Conservation (phyloP, 2,888 invertebrate species). For the Seira ritae region DNA sequence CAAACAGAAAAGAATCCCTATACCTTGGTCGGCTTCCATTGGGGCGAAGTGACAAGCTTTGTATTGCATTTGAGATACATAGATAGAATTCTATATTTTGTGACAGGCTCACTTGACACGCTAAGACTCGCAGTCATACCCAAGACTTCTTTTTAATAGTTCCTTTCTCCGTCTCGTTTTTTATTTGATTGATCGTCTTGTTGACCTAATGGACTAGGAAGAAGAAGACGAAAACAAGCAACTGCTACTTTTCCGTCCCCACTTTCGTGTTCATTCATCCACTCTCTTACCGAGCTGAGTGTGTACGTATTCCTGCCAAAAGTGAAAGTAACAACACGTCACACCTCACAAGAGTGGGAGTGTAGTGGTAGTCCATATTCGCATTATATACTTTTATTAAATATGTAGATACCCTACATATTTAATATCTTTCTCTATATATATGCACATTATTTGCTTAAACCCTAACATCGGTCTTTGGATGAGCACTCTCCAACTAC, state of each 20-base stretch:
- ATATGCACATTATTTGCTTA: too few relatives aligned
- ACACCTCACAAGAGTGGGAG: conserved; percentile 35
- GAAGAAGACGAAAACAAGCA: conserved; percentile 36
- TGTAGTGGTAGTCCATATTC: too few relatives aligned
- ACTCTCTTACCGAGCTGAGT: too few relatives aligned
- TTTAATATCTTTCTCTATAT: too few relatives aligned
- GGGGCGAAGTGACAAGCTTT: too few relatives aligned
- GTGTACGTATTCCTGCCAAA: conserved; percentile 17
- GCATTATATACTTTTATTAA: too few relatives aligned
- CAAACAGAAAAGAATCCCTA: too few relatives aligned
- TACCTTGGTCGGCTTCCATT: too few relatives aligned
- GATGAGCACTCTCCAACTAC: too few relatives aligned
- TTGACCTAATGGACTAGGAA: conserved; percentile 65
- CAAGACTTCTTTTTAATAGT: conserved; percentile 15
- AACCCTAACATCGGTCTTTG: too few relatives aligned
- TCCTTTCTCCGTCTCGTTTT: conserved; percentile 12
- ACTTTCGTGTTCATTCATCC: neutral
- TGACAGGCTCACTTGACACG: conserved; percentile 67
- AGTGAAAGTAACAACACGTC: conserved; percentile 38
- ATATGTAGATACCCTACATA: too few relatives aligned
- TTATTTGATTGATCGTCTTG: conserved; percentile 66
- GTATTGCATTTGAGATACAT: too few relatives aligned
- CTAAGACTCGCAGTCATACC: conserved; percentile 32
- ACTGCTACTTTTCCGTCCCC: conserved; percentile 8
- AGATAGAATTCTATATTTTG: conserved; percentile 66